Percentiles rank a stretch among this genome's conserved stretches.
Evolutionary conservation across 1,140 invertebrate species (phyloP).

Genomic region (Samia ricini): DNA sequence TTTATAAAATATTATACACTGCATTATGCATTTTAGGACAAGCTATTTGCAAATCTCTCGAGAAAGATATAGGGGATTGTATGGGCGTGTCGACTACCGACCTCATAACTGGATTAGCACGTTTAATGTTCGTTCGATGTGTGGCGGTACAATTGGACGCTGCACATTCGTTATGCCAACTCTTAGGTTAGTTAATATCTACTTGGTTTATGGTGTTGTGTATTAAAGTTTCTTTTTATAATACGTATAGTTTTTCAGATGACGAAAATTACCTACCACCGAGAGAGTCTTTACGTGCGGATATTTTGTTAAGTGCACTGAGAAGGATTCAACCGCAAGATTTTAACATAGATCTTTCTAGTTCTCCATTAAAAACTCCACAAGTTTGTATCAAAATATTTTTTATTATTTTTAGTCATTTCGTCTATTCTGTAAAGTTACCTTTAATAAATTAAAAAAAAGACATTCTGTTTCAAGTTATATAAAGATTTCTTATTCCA

Average conservation of each 20-base stretch:
- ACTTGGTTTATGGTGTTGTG: not conserved
- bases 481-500: no score
- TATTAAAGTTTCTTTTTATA: not conserved
- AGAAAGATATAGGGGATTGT: conserved; percentile 79
- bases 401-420: not conserved
- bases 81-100: conserved; percentile 78
- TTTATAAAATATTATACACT: not conserved
- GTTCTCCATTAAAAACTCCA: conserved; percentile 40
- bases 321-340: conserved; percentile 47
- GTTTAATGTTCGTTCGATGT: conserved; percentile 59
- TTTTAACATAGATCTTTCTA: conserved; percentile 54
- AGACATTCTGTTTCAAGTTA: no score
- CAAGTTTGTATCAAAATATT: conserved; percentile 32
- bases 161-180: conserved; percentile 46
- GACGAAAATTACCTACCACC: conserved; percentile 69
- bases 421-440: no score
- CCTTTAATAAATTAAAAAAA: no score
- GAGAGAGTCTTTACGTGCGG: conserved; percentile 48
- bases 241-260: conserved; percentile 46
- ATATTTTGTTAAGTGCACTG: conserved; percentile 55
- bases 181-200: conserved; percentile 43
- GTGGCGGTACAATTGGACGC: conserved; percentile 64
- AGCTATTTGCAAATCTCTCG: conserved; percentile 80
- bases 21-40: conserved; percentile 55
- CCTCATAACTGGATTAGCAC: conserved; percentile 55